A percentile compares a stretch with the other conserved stretches of the same genome.
Conservation (phyloP, 2,113 vertebrate genomes). For the Bombycilla garrulus region DNA sequence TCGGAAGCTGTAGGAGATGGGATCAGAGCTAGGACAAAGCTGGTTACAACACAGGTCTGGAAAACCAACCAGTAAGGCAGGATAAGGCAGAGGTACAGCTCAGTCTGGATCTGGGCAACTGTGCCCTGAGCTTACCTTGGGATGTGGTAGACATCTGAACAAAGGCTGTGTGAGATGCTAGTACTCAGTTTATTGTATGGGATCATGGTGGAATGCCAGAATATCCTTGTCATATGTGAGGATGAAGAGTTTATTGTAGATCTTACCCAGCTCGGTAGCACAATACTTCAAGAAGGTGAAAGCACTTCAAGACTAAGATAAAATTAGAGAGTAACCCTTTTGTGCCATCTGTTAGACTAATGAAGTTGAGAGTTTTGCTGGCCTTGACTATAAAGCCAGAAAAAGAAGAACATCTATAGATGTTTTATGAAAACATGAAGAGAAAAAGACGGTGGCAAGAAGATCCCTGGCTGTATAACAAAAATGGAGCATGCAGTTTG, state of each 20-base stretch:
- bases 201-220: not conserved
- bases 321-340: not conserved
- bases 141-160: not conserved
- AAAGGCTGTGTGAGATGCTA: not conserved
- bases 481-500: not conserved
- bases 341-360: not conserved
- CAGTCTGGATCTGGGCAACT: not conserved
- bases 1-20: not conserved
- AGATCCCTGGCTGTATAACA: not conserved
- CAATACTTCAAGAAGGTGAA: not conserved
- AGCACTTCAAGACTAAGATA: not conserved
- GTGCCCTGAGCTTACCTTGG: not conserved
- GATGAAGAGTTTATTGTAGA: not conserved
- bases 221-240: not conserved
- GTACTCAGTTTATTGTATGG: not conserved
- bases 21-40: not conserved
- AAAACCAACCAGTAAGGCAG: not conserved
- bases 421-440: not conserved
- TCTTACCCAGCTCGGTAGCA: not conserved
- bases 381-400: not conserved
- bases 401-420: not conserved
- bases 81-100: not conserved
- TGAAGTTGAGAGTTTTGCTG: not conserved
- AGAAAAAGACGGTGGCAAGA: not conserved
- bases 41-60: not conserved